Evolutionary conservation across 2,797 vertebrate genomes (phyloP).

Genomic region (Steatocranus sp.): DNA sequence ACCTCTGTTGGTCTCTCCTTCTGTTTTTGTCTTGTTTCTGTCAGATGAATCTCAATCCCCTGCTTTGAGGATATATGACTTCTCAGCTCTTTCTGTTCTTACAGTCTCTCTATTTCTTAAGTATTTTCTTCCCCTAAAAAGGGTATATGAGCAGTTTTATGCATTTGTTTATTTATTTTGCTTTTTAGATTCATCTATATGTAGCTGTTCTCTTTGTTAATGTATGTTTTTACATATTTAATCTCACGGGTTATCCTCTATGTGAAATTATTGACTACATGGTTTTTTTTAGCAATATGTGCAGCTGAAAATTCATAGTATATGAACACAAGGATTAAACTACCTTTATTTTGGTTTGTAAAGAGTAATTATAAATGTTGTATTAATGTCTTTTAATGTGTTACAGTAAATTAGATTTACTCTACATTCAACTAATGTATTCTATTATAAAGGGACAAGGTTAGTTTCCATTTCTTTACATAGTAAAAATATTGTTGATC

Average conservation of each 20-base stretch:
- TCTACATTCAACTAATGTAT: background rate
- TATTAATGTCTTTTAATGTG: background rate
- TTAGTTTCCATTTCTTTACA: background rate
- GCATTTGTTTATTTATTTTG: background rate
- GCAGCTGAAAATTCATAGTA: background rate
- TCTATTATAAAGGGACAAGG: background rate
- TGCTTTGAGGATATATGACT: slow-evolving; percentile 27
- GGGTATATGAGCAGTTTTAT: background rate
- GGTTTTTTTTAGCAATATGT: background rate
- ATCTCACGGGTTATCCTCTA: background rate
- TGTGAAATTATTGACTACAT: background rate
- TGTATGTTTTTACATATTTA: background rate
- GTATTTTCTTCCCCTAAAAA: background rate
- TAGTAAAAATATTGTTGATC: background rate
- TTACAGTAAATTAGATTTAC: background rate
- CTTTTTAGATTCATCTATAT: background rate
- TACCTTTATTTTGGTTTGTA: background rate
- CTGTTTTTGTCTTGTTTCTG: background rate
- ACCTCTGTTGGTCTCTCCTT: background rate
- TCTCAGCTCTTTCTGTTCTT: background rate
- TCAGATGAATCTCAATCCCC: slow-evolving; percentile 25
- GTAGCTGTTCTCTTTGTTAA: background rate
- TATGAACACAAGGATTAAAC: background rate
- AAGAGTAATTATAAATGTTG: background rate
- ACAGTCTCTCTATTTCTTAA: background rate